A percentile compares a stretch with the other conserved stretches of the same genome.
These are phyloP conservation scores for Lepidocolaptes lacrymiger DNA, from an alignment of 2,797 vertebrate genomes.

Conservation along the genomic window DNA sequence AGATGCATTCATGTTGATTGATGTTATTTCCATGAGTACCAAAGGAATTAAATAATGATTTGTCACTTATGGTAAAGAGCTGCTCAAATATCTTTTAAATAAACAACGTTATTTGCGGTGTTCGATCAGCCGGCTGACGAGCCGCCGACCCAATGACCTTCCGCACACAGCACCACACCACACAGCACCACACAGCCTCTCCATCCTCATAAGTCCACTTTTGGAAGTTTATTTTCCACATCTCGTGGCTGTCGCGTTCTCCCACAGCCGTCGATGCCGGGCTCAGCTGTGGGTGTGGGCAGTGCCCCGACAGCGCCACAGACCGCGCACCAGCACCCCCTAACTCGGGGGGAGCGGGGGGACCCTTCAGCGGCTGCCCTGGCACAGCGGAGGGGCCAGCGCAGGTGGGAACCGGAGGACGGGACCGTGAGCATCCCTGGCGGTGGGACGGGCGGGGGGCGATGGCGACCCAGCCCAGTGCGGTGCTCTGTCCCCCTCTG, in stretches of 20 bases:
- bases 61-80: conserved; percentile 51
- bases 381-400: background rate
- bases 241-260: too few relatives aligned
- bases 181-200: too few relatives aligned
- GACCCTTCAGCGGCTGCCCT: background rate
- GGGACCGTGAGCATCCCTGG: background rate
- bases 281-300: background rate
- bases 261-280: rapidly evolving
- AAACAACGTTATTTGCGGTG: background rate
- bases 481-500: conserved; percentile 51
- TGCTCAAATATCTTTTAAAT: conserved; percentile 21
- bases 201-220: too few relatives aligned
- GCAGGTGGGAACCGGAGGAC: rapidly evolving
- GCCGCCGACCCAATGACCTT: too few relatives aligned
- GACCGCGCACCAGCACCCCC: background rate
- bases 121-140: background rate
- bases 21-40: conserved; percentile 58
- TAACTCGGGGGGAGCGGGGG: background rate
- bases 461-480: background rate
- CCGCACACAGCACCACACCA: too few relatives aligned
- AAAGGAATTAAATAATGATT: conserved; percentile 68
- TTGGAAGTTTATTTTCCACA: too few relatives aligned
- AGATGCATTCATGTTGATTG: conserved; percentile 62
- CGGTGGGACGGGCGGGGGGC: background rate
- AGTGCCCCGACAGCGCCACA: rapidly evolving